Evolutionary conservation across 2,888 invertebrate species (phyloP).

Genomic region (Psylliodes chrysocephalus): DNA sequence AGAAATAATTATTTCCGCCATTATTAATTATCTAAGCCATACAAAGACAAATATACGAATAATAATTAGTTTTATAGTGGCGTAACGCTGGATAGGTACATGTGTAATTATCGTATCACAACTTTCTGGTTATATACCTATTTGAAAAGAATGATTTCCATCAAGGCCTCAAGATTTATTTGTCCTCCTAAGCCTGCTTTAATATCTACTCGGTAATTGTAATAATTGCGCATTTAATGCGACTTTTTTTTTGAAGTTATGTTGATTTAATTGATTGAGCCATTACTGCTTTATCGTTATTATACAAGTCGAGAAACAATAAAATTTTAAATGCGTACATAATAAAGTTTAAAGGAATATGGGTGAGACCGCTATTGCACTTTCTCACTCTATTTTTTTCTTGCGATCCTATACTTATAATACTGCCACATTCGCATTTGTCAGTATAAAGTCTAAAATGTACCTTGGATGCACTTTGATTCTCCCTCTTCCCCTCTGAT

Average conservation of each 20-base stretch:
- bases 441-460: too few relatives aligned
- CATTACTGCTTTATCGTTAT: too few relatives aligned
- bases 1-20: constrained; percentile 33
- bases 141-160: constrained; percentile 18
- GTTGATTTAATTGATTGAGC: not conserved
- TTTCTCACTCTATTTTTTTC: too few relatives aligned
- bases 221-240: not conserved
- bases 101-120: constrained; percentile 32
- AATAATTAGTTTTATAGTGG: too few relatives aligned
- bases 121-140: constrained; percentile 31
- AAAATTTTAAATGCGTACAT: too few relatives aligned
- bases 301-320: too few relatives aligned
- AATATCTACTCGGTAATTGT: not conserved
- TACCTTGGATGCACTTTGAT: too few relatives aligned
- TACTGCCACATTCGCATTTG: too few relatives aligned
- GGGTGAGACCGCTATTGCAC: too few relatives aligned
- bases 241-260: not conserved
- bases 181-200: not conserved
- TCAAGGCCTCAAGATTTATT: constrained; percentile 11
- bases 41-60: constrained; percentile 12
- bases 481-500: too few relatives aligned
- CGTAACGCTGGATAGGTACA: constrained; percentile 20
- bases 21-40: constrained; percentile 33
- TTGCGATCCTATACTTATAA: too few relatives aligned
- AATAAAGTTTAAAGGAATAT: too few relatives aligned